A percentile compares a stretch with the other conserved stretches of the same genome.
These are phyloP conservation scores for Protosalanx chinensis DNA, from an alignment of 2,797 vertebrate species.

Conservation along the genomic window DNA sequence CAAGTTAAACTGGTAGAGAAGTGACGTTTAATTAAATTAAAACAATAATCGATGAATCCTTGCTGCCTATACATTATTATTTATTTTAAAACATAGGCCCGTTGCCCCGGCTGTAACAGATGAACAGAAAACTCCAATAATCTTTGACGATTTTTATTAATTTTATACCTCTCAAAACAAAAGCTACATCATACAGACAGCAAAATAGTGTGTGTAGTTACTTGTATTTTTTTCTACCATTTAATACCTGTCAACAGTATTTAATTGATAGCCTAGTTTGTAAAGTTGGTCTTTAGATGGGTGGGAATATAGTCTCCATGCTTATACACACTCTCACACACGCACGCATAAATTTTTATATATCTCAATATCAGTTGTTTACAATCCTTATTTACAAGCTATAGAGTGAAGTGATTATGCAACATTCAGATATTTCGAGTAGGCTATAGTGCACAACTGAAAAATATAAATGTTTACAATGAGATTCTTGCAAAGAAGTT, in stretches of 20 bases:
- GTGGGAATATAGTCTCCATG: conserved; percentile 54
- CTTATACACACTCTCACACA: conserved; percentile 32
- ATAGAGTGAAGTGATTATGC: conserved; percentile 64
- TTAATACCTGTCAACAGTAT: conserved; percentile 39
- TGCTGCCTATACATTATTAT: too few species aligned
- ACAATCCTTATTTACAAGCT: conserved; percentile 73
- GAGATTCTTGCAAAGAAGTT: background rate
- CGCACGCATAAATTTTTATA: conserved; percentile 51
- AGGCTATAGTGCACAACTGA: conserved; percentile 28
- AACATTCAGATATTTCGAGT: conserved; percentile 41
- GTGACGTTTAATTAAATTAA: background rate
- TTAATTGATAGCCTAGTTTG: conserved; percentile 40
- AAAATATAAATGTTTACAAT: conserved; percentile 8
- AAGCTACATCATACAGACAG: conserved; percentile 17
- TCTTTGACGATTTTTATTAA: conserved; percentile 63
- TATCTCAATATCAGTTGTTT: conserved; percentile 74
- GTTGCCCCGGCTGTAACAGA: too few species aligned
- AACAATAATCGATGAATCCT: too few species aligned
- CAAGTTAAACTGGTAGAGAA: background rate
- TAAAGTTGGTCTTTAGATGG: conserved; percentile 69
- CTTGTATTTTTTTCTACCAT: background rate
- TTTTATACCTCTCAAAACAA: conserved; percentile 53
- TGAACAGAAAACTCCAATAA: conserved; percentile 4
- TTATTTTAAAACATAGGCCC: too few species aligned
- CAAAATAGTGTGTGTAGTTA: background rate